Conservation (phyloP, 2,888 invertebrate genomes). For the Melolontha melolontha region DNA sequence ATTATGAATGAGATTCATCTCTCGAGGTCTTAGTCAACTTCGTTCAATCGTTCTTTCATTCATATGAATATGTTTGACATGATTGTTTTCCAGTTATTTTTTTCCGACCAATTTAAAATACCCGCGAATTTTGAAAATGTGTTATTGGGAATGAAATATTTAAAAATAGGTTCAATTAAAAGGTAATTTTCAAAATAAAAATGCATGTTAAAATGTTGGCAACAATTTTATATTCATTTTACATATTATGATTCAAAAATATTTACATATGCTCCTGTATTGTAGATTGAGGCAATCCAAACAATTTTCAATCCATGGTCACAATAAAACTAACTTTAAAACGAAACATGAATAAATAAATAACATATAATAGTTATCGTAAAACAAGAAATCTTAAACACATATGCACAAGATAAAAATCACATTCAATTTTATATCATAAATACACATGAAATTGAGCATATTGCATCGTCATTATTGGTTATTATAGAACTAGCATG, state of each 20-base stretch:
- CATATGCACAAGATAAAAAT: slow-evolving; percentile 18
- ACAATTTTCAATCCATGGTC: slow-evolving; percentile 28
- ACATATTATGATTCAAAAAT: slow-evolving; percentile 44
- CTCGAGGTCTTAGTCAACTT: too few relatives aligned
- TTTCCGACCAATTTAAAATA: too few relatives aligned
- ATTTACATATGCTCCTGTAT: slow-evolving; percentile 40
- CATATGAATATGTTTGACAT: too few relatives aligned
- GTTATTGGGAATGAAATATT: too few relatives aligned
- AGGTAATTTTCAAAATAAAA: neutral
- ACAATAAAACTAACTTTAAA: slow-evolving; percentile 15
- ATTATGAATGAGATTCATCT: too few relatives aligned
- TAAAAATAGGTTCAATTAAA: too few relatives aligned
- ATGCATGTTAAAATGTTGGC: slow-evolving; percentile 42
- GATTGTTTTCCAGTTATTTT: too few relatives aligned
- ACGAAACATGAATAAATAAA: slow-evolving; percentile 35
- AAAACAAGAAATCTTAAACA: slow-evolving; percentile 10
- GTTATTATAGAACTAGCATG: neutral
- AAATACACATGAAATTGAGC: slow-evolving; percentile 21
- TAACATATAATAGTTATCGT: slow-evolving; percentile 17
- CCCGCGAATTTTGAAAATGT: too few relatives aligned
- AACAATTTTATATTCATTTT: slow-evolving; percentile 44
- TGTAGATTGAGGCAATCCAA: slow-evolving; percentile 4
- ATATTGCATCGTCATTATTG: slow-evolving; percentile 27
- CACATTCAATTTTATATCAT: slow-evolving; percentile 1
- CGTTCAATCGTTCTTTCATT: too few relatives aligned